A percentile compares a stretch with the other conserved stretches of the same genome.
Evolutionary conservation across 2,888 invertebrate genomes (phyloP).

Genomic region (Tenthredo mesomela): DNA sequence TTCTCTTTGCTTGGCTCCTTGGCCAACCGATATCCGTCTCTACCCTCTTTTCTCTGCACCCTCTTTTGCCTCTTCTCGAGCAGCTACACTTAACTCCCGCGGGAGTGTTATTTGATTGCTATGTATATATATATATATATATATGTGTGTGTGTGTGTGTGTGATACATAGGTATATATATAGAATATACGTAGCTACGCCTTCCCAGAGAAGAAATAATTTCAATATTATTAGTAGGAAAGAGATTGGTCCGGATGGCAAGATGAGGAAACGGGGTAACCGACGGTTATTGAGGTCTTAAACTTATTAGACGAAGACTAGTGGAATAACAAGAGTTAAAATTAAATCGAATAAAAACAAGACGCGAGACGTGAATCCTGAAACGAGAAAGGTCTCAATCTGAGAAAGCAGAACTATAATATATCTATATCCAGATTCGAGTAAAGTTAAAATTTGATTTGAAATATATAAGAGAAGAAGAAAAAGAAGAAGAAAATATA

Average conservation of each 20-base stretch:
- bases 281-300: constrained; percentile 25
- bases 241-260: constrained; percentile 22
- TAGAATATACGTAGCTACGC: not conserved
- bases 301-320: constrained; percentile 38
- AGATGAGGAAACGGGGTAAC: constrained; percentile 24
- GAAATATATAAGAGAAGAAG: not conserved
- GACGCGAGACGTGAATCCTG: constrained; percentile 4
- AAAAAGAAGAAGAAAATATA: not conserved
- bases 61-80: constrained; percentile 3
- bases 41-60: constrained; percentile 24
- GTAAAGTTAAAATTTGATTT: constrained; percentile 2
- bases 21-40: constrained; percentile 39
- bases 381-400: not conserved
- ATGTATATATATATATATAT: constrained; percentile 9
- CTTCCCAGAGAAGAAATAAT: constrained; percentile 46
- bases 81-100: constrained; percentile 45
- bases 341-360: constrained; percentile 51
- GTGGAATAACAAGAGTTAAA: constrained; percentile 37
- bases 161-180: not conserved
- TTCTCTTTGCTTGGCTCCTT: constrained; percentile 43
- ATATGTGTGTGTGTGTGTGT: not conserved
- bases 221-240: constrained; percentile 51
- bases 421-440: not conserved
- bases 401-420: not conserved
- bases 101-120: constrained; percentile 48